These are phyloP conservation scores for Epizoanthus stellaris DNA, from an alignment of 92 coral and sea anemone species.

Conservation along the genomic window DNA sequence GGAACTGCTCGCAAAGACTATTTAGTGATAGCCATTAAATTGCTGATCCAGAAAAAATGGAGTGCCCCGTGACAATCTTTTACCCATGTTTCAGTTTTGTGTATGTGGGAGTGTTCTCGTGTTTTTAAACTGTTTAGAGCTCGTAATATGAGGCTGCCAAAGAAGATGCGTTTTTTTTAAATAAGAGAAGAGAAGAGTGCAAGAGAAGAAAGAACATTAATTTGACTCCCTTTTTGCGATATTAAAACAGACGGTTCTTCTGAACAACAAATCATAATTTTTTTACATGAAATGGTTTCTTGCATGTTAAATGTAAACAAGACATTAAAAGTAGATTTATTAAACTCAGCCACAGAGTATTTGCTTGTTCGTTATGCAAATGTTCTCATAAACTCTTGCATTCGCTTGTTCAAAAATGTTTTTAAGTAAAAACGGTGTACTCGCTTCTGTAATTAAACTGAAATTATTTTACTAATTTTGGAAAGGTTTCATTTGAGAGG, in stretches of 20 bases:
- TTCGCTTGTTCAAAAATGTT: neutral
- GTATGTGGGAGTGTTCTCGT: neutral
- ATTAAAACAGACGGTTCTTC: neutral
- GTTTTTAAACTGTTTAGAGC: neutral
- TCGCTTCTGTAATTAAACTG: constrained; percentile 15
- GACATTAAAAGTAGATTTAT: neutral
- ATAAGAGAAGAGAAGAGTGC: too few relatives aligned
- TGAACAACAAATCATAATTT: neutral
- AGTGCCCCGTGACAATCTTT: neutral
- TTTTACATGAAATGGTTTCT: neutral
- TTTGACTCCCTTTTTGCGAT: neutral
- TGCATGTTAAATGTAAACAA: neutral
- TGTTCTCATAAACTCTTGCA: neutral
- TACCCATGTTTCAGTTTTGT: neutral
- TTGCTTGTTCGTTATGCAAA: neutral
- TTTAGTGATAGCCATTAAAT: too few relatives aligned
- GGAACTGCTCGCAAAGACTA: constrained; percentile 3
- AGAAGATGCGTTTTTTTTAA: neutral
- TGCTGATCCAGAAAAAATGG: neutral
- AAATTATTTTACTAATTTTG: constrained; percentile 26
- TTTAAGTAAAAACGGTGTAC: neutral
- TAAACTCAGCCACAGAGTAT: neutral
- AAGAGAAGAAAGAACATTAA: constrained; percentile 8
- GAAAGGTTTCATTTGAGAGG: constrained; percentile 11
- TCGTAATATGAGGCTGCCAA: neutral